These are phyloP conservation scores for Anoplius nigerrimus DNA, from an alignment of 2,888 invertebrate genomes.

Conservation along the genomic window DNA sequence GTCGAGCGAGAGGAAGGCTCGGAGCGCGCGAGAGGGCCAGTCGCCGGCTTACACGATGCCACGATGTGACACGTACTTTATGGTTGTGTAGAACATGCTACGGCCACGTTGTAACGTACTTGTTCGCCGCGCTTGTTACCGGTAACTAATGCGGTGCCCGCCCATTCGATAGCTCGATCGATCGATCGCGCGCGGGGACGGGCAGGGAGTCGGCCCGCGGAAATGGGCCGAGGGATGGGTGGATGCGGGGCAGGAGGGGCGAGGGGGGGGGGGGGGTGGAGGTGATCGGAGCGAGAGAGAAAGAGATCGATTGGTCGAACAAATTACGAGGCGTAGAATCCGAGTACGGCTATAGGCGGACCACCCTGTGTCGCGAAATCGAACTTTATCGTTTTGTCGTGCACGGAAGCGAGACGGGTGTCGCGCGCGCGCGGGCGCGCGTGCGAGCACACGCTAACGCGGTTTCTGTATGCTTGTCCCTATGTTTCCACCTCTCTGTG, in stretches of 20 bases:
- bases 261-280: background rate
- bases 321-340: conserved; percentile 45
- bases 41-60: conserved; percentile 35
- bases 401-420: conserved; percentile 9
- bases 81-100: conserved; percentile 65
- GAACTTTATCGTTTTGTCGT: conserved; percentile 38
- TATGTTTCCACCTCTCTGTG: background rate
- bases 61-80: conserved; percentile 63
- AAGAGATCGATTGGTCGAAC: conserved; percentile 35
- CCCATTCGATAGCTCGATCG: conserved; percentile 55
- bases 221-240: background rate
- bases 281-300: conserved; percentile 13
- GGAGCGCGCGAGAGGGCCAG: background rate
- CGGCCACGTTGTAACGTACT: conserved; percentile 62
- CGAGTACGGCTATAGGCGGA: conserved; percentile 9
- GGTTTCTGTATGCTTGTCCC: background rate
- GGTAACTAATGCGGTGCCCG: conserved; percentile 63
- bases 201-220: background rate
- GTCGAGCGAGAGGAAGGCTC: background rate
- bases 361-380: conserved; percentile 24
- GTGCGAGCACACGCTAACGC: too few species aligned
- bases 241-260: background rate
- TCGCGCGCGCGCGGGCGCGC: background rate
- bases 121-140: conserved; percentile 64
- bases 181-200: conserved; percentile 37